These are phyloP conservation scores for Mellivora capensis DNA, from an alignment of 2,113 vertebrate genomes.

Conservation along the genomic window DNA sequence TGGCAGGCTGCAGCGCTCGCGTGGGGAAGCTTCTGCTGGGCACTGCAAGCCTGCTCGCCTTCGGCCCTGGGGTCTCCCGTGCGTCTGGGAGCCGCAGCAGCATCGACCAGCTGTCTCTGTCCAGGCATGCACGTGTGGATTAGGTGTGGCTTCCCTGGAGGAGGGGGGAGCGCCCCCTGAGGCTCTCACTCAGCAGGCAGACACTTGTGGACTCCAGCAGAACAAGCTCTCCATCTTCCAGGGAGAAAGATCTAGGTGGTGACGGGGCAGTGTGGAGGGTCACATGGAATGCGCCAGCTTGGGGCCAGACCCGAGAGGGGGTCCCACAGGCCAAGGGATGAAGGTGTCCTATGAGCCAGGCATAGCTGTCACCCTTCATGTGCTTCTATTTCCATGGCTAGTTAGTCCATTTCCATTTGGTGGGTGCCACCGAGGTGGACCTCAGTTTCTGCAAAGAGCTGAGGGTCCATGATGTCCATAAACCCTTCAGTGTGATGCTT, in stretches of 20 bases:
- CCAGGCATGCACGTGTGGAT: neutral
- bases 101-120: neutral
- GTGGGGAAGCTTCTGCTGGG: neutral
- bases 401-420: neutral
- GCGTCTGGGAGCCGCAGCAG: neutral
- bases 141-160: neutral
- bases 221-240: neutral
- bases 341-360: neutral
- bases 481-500: neutral
- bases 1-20: neutral
- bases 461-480: neutral
- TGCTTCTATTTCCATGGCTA: neutral
- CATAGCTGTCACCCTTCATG: fast-evolving
- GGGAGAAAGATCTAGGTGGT: neutral
- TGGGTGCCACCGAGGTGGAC: neutral
- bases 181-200: neutral
- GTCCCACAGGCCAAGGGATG: neutral
- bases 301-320: neutral
- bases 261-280: neutral
- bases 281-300: fast-evolving
- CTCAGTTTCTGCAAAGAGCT: neutral
- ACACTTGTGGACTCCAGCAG: neutral
- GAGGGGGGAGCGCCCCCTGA: neutral
- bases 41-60: neutral
- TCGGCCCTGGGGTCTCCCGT: neutral